A percentile compares a stretch with the other conserved stretches of the same genome.
Conservation (phyloP, 2,797 vertebrate species). For the Trachops cirrhosus region DNA sequence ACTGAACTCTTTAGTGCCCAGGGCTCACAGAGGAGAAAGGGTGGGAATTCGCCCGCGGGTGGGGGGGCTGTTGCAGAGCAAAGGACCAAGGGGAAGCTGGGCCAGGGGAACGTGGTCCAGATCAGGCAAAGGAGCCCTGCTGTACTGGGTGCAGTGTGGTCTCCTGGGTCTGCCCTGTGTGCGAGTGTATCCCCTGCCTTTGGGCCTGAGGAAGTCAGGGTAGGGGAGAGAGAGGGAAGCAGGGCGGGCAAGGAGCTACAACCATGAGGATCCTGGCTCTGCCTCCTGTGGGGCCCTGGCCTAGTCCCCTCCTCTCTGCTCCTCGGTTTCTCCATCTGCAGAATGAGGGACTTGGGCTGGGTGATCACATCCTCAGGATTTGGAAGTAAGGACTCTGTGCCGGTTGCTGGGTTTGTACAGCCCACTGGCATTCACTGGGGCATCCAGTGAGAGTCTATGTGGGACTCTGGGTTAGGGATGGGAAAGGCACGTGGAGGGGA, state of each 20-base stretch:
- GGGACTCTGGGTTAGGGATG: neutral
- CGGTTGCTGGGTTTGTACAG: neutral
- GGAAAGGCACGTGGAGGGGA: accelerated
- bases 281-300: neutral
- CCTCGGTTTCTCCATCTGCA: neutral
- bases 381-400: neutral
- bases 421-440: neutral
- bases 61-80: neutral
- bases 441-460: accelerated
- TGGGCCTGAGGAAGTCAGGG: accelerated
- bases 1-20: slow-evolving; percentile 78
- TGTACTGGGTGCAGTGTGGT: neutral
- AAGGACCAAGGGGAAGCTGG: slow-evolving; percentile 22
- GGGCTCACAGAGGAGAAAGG: slow-evolving; percentile 61
- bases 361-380: neutral
- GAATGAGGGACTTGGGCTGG: accelerated
- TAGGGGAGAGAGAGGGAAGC: accelerated
- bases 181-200: neutral
- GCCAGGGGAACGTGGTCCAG: neutral
- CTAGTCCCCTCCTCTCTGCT: neutral
- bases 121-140: neutral
- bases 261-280: neutral
- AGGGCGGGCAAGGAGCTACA: neutral
- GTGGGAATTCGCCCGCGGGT: slow-evolving; percentile 69
- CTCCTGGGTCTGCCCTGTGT: neutral